Evolutionary conservation across 2,888 invertebrate species (phyloP).

Genomic region (Endotricha flammealis): DNA sequence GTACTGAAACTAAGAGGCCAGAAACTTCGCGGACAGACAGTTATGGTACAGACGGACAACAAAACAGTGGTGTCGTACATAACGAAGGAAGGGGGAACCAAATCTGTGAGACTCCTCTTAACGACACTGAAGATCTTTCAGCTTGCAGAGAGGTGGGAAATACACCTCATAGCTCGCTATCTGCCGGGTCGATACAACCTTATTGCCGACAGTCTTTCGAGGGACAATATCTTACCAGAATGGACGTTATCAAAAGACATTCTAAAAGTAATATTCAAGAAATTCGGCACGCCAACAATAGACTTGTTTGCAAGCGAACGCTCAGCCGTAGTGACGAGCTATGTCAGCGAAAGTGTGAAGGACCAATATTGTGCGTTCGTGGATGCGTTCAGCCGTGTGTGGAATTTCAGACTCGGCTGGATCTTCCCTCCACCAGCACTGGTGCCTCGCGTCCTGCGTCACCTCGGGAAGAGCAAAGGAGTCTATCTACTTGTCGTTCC

Average conservation of each 20-base stretch:
- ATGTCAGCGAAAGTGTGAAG: too few relatives aligned
- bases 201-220: constrained; percentile 12
- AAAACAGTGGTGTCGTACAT: constrained; percentile 5
- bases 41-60: constrained; percentile 8
- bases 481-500: too few relatives aligned
- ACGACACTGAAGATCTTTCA: background rate
- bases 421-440: too few relatives aligned
- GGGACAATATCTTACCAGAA: constrained; percentile 5
- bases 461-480: too few relatives aligned
- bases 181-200: constrained; percentile 11
- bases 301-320: constrained; percentile 14
- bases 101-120: background rate
- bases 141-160: background rate
- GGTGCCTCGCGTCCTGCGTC: too few relatives aligned
- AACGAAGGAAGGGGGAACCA: constrained; percentile 8
- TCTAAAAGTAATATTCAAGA: constrained; percentile 2
- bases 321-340: constrained; percentile 11
- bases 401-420: too few relatives aligned
- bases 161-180: background rate
- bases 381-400: too few relatives aligned
- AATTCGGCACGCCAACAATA: constrained; percentile 13
- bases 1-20: background rate
- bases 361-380: too few relatives aligned
- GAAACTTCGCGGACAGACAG: background rate
- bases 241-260: constrained; percentile 3